Evolutionary conservation across 2,113 vertebrate genomes (phyloP).

Genomic region (Mastomys natalensis): DNA sequence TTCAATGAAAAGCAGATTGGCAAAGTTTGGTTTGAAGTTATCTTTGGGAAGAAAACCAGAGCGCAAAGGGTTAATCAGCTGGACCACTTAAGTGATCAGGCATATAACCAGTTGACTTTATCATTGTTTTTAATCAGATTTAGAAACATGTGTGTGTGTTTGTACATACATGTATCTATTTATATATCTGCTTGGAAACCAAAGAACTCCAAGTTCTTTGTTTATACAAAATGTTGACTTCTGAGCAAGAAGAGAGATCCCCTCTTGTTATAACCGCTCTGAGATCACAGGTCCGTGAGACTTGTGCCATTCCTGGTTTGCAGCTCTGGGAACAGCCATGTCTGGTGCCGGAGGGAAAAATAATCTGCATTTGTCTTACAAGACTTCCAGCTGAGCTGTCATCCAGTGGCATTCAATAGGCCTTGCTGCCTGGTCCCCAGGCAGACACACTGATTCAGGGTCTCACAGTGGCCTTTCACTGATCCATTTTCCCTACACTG

Average conservation of each 20-base stretch:
- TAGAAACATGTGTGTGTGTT: neutral
- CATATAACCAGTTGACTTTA: slow-evolving; percentile 7
- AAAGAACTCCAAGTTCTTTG: neutral
- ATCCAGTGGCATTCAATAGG: neutral
- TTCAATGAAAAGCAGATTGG: slow-evolving; percentile 48
- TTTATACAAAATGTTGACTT: neutral
- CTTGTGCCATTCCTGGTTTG: neutral
- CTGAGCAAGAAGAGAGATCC: slow-evolving; percentile 36
- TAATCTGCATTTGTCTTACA: slow-evolving; percentile 41
- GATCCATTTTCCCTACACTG: neutral
- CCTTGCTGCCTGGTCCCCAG: neutral
- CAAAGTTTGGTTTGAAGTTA: slow-evolving; percentile 60
- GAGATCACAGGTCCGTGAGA: neutral
- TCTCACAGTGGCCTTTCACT: neutral
- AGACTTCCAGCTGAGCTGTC: slow-evolving; percentile 48
- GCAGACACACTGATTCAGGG: neutral
- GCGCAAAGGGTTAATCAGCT: slow-evolving; percentile 45
- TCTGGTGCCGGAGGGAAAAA: neutral
- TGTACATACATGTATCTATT: neutral
- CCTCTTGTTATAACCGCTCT: neutral
- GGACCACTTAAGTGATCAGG: slow-evolving; percentile 41
- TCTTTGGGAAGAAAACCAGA: slow-evolving; percentile 61
- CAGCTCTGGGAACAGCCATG: neutral
- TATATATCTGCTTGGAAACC: neutral
- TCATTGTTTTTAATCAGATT: slow-evolving; percentile 45